phyloP scores from a whole-genome alignment of 1,140 invertebrate species.

The Cryptotermes secundus region DNA sequence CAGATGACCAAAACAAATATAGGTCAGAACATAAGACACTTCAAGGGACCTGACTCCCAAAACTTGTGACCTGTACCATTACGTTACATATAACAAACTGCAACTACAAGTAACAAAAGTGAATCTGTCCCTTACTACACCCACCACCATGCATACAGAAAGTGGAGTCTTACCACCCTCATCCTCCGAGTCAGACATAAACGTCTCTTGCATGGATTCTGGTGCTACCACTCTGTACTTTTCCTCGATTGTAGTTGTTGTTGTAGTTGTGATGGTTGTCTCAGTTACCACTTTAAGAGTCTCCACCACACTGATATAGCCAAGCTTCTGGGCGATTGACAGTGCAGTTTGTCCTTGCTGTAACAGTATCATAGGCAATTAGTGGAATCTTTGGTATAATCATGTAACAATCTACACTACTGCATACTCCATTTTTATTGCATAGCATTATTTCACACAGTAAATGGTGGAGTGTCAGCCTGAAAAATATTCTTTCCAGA shows the following conservation, averaged over 20 bases:
- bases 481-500: too few relatives aligned
- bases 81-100: too few relatives aligned
- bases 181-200: conserved; percentile 98
- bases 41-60: too few relatives aligned
- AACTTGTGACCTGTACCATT: too few relatives aligned
- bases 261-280: conserved; percentile 71
- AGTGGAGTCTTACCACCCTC: conserved; percentile 77
- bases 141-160: too few relatives aligned
- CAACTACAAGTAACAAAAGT: too few relatives aligned
- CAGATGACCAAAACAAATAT: too few relatives aligned
- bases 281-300: conserved; percentile 96
- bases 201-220: conserved; percentile 98
- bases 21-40: too few relatives aligned
- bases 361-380: conserved; percentile 40
- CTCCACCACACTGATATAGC: conserved; percentile 97
- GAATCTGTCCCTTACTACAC: too few relatives aligned
- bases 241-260: conserved; percentile 73
- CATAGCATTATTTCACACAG: too few relatives aligned
- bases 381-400: background rate
- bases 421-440: background rate
- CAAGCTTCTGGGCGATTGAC: conserved; percentile 91
- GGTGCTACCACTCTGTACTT: conserved; percentile 96
- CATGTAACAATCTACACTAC: background rate
- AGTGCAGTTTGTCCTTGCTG: conserved; percentile 96
- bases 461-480: too few relatives aligned